A percentile compares a stretch with the other conserved stretches of the same genome.
phyloP scores from a whole-genome alignment of 1,140 invertebrate species.

The Tetragonula clypearis region DNA sequence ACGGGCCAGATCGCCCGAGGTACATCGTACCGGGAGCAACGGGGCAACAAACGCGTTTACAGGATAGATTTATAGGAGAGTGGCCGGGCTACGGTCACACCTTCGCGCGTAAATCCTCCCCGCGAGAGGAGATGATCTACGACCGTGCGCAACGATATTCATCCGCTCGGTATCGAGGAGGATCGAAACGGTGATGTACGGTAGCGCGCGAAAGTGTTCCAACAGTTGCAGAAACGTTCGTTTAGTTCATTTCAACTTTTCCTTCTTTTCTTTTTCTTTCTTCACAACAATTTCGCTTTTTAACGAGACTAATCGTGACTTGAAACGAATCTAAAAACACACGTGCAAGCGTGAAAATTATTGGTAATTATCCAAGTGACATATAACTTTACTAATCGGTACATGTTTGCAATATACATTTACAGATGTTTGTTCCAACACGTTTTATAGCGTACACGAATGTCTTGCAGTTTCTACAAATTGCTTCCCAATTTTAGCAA shows the following conservation, averaged over 20 bases:
- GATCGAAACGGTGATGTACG: background rate
- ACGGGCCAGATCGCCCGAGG: constrained; percentile 40
- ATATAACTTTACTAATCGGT: too few relatives aligned
- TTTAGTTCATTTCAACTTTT: too few relatives aligned
- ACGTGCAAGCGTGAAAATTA: too few relatives aligned
- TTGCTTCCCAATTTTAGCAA: background rate
- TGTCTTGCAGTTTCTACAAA: background rate
- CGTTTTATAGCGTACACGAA: background rate
- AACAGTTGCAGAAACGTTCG: background rate
- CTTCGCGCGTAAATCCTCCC: constrained; percentile 36
- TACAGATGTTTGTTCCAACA: background rate
- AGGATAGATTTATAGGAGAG: constrained; percentile 41
- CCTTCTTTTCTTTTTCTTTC: too few relatives aligned
- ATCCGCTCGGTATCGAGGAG: background rate
- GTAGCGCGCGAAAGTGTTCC: background rate
- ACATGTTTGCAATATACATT: background rate
- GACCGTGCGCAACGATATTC: background rate
- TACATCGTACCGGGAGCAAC: background rate
- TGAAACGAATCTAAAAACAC: too few relatives aligned
- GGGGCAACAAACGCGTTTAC: constrained; percentile 7
- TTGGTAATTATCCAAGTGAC: too few relatives aligned
- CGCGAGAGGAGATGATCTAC: constrained; percentile 22
- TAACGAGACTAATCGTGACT: too few relatives aligned
- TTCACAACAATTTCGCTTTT: too few relatives aligned
- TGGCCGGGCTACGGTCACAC: constrained; percentile 29